Percentiles rank a stretch among this genome's conserved stretches.
Conservation (phyloP, 2,888 invertebrate genomes). For the Drosophila mercatorum region DNA sequence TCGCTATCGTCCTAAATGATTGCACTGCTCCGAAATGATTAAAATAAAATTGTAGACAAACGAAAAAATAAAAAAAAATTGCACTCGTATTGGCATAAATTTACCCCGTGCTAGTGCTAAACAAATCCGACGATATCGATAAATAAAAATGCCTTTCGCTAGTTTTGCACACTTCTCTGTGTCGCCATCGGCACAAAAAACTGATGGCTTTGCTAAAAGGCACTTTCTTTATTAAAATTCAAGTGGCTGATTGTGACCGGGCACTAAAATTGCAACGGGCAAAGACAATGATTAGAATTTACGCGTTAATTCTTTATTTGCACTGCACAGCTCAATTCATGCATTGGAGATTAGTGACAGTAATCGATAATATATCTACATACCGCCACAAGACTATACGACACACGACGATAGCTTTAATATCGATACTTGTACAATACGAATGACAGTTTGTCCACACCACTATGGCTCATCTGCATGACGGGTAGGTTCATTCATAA, state of each 20-base stretch:
- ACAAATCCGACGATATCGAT: conserved; percentile 54
- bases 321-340: conserved; percentile 39
- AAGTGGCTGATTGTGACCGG: conserved; percentile 11
- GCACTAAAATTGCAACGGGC: conserved; percentile 20
- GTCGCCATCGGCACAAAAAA: conserved; percentile 41
- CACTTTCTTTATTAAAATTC: conserved; percentile 31
- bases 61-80: conserved; percentile 16
- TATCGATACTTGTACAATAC: conserved; percentile 20
- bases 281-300: conserved; percentile 32
- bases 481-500: conserved; percentile 16
- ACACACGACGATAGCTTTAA: conserved; percentile 6
- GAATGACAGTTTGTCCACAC: background rate
- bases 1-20: conserved; percentile 14
- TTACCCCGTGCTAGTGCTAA: conserved; percentile 44
- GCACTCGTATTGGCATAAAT: conserved; percentile 33
- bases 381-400: conserved; percentile 25
- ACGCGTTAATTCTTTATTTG: conserved; percentile 52
- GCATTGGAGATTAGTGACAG: conserved; percentile 29
- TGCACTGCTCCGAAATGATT: conserved; percentile 16
- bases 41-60: conserved; percentile 23
- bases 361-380: conserved; percentile 30
- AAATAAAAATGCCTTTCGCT: conserved; percentile 42
- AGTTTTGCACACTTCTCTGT: conserved; percentile 45
- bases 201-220: conserved; percentile 30
- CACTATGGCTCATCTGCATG: conserved; percentile 36